Conservation (phyloP, 2,797 vertebrate species). For the Perodicticus potto region DNA sequence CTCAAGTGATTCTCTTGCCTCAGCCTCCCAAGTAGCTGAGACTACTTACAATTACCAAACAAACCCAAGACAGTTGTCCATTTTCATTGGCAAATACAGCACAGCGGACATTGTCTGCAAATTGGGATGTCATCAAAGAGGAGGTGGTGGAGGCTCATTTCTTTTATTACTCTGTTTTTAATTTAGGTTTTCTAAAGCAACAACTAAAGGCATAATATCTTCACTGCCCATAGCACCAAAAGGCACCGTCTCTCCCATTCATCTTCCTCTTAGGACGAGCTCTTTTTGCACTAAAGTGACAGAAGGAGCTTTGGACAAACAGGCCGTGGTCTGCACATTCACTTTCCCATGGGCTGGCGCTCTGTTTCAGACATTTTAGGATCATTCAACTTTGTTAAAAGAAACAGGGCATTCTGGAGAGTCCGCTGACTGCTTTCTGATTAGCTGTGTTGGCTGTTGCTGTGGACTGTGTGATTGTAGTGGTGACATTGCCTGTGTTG, state of each 20-base stretch:
- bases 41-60: slow-evolving; percentile 96
- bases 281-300: slow-evolving; percentile 93
- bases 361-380: slow-evolving; percentile 98
- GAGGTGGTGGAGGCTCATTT: slow-evolving; percentile 98
- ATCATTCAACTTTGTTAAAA: slow-evolving; percentile 99
- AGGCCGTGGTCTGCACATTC: slow-evolving; percentile 97
- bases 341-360: slow-evolving; percentile 96
- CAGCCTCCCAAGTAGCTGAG: too few relatives aligned
- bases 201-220: slow-evolving; percentile 99
- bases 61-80: slow-evolving; percentile 93
- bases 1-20: too few relatives aligned
- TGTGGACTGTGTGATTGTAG: slow-evolving; percentile 93
- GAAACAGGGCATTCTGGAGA: slow-evolving; percentile 96
- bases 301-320: slow-evolving; percentile 98
- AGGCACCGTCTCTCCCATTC: slow-evolving; percentile 96
- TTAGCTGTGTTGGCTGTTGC: slow-evolving; percentile 91
- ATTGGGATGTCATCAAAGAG: slow-evolving; percentile 99
- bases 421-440: slow-evolving; percentile 93
- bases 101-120: slow-evolving; percentile 99
- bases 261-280: slow-evolving; percentile 95
- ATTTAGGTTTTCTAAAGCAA: slow-evolving; percentile 99
- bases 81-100: slow-evolving; percentile 99
- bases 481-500: slow-evolving; percentile 94
- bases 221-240: slow-evolving; percentile 98
- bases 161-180: slow-evolving; percentile 97